Evolutionary conservation across 2,888 invertebrate genomes (phyloP).

Genomic region (Alloplasta piceator): DNA sequence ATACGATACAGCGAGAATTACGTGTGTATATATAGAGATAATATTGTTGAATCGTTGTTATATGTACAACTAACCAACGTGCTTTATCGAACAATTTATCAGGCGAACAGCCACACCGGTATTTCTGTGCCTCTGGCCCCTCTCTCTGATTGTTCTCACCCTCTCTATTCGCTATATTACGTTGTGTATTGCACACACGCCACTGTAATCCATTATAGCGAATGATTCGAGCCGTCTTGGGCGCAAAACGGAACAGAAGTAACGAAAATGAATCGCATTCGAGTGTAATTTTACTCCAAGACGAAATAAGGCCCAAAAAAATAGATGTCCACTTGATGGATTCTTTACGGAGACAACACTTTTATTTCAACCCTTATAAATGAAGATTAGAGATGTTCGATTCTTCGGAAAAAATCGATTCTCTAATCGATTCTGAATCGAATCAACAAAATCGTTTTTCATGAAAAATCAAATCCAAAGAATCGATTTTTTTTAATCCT

Average conservation of each 20-base stretch:
- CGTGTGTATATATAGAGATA: constrained; percentile 2
- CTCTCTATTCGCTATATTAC: neutral
- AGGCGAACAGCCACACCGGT: constrained; percentile 41
- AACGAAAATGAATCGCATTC: neutral
- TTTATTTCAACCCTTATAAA: too few relatives aligned
- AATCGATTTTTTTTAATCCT: too few relatives aligned
- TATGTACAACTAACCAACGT: constrained; percentile 16
- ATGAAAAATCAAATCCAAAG: too few relatives aligned
- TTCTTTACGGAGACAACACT: too few relatives aligned
- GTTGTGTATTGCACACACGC: constrained; percentile 45
- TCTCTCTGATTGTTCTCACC: neutral
- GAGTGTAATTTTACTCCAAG: neutral
- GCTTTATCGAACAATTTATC: constrained; percentile 60
- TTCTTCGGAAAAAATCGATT: too few relatives aligned
- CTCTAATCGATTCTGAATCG: too few relatives aligned
- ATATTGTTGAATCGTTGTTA: constrained; percentile 25
- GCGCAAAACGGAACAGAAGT: constrained; percentile 5
- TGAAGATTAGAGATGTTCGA: too few relatives aligned
- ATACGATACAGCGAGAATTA: constrained; percentile 28
- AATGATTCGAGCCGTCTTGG: neutral
- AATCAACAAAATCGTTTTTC: too few relatives aligned
- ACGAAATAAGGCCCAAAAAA: neutral
- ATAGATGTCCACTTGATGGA: too few relatives aligned
- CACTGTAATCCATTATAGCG: constrained; percentile 70
- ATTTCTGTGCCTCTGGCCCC: constrained; percentile 30